phyloP scores from a whole-genome alignment of 2,888 invertebrate genomes.

The Deilephila porcellus region DNA sequence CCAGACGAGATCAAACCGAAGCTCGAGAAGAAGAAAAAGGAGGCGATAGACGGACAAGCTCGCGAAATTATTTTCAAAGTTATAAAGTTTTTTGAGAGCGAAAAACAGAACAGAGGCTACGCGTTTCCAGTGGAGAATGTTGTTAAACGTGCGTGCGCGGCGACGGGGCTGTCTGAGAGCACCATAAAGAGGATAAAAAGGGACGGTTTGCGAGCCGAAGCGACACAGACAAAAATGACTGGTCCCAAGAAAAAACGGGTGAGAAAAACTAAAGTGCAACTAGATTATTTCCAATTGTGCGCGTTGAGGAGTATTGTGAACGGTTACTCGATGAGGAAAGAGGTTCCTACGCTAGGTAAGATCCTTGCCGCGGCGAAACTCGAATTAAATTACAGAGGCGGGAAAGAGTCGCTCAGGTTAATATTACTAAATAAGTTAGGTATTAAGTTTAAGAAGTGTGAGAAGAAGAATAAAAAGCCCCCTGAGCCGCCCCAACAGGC shows the following conservation, averaged over 20 bases:
- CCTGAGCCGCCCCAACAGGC: slow-evolving; percentile 57
- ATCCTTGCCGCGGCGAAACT: slow-evolving; percentile 75
- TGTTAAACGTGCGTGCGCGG: slow-evolving; percentile 76
- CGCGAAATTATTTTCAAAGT: slow-evolving; percentile 78
- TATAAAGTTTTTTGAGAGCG: slow-evolving; percentile 79
- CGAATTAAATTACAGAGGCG: slow-evolving; percentile 74
- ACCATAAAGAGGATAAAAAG: slow-evolving; percentile 78
- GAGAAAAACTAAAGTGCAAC: slow-evolving; percentile 75
- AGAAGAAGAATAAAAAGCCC: slow-evolving; percentile 77
- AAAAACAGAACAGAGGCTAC: slow-evolving; percentile 79
- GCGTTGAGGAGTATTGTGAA: slow-evolving; percentile 75
- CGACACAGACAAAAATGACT: slow-evolving; percentile 76
- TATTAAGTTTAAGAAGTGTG: slow-evolving; percentile 80
- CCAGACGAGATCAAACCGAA: slow-evolving; percentile 59
- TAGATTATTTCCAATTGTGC: slow-evolving; percentile 77
- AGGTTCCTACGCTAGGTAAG: slow-evolving; percentile 76
- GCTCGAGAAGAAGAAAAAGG: slow-evolving; percentile 74
- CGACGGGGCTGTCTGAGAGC: slow-evolving; percentile 76
- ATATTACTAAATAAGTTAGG: slow-evolving; percentile 77
- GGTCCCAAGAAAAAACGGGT: slow-evolving; percentile 78
- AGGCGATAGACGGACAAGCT: slow-evolving; percentile 78
- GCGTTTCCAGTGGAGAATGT: slow-evolving; percentile 79
- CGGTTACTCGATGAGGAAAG: slow-evolving; percentile 73
- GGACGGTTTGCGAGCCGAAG: slow-evolving; percentile 74
- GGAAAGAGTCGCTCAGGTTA: slow-evolving; percentile 75